Percentiles rank a stretch among this genome's conserved stretches.
Evolutionary conservation across 2,888 invertebrate genomes (phyloP).

Genomic region (Callyntrura guangdongensis): DNA sequence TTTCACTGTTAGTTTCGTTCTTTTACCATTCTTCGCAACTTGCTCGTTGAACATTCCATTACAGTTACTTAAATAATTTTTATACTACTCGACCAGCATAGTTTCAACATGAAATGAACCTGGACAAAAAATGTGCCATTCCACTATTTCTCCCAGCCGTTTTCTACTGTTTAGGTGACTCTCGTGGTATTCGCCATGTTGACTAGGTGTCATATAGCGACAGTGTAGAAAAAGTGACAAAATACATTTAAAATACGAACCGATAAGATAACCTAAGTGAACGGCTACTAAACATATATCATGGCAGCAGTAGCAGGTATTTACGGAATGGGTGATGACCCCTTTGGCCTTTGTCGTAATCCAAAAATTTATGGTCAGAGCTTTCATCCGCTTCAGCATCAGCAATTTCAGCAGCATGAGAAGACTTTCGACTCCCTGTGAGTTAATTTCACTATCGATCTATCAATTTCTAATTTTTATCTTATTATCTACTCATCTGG

Average conservation of each 20-base stretch:
- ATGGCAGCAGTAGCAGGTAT: slow-evolving; percentile 85
- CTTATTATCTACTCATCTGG: neutral
- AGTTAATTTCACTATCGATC: slow-evolving; percentile 69
- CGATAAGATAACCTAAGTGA: neutral
- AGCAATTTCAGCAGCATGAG: slow-evolving; percentile 81
- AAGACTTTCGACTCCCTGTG: slow-evolving; percentile 83
- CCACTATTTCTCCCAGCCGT: too few species aligned
- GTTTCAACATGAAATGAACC: too few species aligned
- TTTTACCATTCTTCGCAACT: neutral
- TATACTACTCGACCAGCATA: too few species aligned
- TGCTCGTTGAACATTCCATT: neutral
- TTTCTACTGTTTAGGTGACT: neutral
- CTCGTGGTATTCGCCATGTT: neutral
- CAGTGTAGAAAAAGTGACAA: too few species aligned
- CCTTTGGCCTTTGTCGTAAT: slow-evolving; percentile 84
- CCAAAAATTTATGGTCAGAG: slow-evolving; percentile 84
- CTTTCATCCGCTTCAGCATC: slow-evolving; percentile 82
- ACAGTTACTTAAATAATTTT: neutral
- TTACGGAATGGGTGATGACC: slow-evolving; percentile 85
- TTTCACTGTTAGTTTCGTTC: neutral
- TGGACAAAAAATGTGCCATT: too few species aligned
- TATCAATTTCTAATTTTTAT: slow-evolving; percentile 8
- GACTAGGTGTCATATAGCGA: too few species aligned
- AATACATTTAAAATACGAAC: neutral
- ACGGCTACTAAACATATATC: neutral